Conservation (phyloP, 2,113 vertebrate species). For the Poeciliopsis prolifica region DNA sequence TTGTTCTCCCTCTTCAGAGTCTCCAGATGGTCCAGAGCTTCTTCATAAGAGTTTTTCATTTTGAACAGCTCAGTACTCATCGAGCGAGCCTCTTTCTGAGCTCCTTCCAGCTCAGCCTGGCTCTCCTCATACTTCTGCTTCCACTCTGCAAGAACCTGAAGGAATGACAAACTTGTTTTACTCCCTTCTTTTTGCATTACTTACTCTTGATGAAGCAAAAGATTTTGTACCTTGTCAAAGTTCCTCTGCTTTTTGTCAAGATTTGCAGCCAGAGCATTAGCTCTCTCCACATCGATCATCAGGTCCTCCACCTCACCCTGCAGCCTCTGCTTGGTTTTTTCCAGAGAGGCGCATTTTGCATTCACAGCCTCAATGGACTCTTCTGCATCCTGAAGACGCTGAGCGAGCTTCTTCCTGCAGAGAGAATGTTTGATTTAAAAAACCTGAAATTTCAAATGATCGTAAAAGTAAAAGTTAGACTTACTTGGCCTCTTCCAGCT, state of each 20-base stretch:
- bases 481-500: constrained; percentile 82
- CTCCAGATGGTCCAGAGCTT: constrained; percentile 86
- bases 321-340: constrained; percentile 78
- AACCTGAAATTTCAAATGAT: not conserved
- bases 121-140: constrained; percentile 84
- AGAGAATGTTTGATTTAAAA: not conserved
- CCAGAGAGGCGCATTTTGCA: constrained; percentile 76
- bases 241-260: constrained; percentile 81
- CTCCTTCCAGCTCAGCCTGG: constrained; percentile 83
- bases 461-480: not conserved
- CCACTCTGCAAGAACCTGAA: constrained; percentile 84
- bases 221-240: constrained; percentile 71
- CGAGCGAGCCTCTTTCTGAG: constrained; percentile 83
- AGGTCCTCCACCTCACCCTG: constrained; percentile 74
- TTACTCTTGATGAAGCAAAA: too few species aligned
- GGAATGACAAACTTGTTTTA: too few species aligned
- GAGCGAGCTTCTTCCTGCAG: constrained; percentile 76
- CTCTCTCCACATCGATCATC: constrained; percentile 80
- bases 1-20: constrained; percentile 86
- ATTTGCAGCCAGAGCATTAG: constrained; percentile 73
- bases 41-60: constrained; percentile 87
- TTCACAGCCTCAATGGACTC: constrained; percentile 76
- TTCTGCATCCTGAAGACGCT: constrained; percentile 78
- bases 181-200: too few species aligned
- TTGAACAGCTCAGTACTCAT: constrained; percentile 86